A percentile compares a stretch with the other conserved stretches of the same genome.
Evolutionary conservation across 1,140 invertebrate genomes (phyloP).

Genomic region (Portunus trituberculatus): DNA sequence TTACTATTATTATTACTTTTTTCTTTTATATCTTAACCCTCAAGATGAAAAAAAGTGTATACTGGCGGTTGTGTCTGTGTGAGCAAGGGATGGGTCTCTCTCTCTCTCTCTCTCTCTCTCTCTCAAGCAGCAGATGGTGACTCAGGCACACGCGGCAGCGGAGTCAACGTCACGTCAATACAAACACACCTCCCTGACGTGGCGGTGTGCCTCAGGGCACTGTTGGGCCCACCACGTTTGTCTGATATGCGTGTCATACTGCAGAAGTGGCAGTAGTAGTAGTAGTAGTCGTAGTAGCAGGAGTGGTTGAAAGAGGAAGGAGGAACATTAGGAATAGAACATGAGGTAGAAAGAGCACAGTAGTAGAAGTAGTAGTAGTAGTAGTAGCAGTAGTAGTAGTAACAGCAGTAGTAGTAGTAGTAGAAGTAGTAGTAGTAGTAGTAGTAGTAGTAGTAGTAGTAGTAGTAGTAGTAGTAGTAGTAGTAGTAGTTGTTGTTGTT

Average conservation of each 20-base stretch:
- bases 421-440: not conserved
- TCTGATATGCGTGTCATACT: no score
- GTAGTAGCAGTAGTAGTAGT: not conserved
- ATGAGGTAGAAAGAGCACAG: not conserved
- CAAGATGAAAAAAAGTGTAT: not conserved
- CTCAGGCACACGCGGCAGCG: not conserved
- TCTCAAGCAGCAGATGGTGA: not conserved
- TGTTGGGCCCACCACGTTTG: no score
- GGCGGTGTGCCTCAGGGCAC: no score
- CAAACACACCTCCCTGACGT: not conserved
- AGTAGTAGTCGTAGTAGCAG: no score
- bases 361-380: not conserved
- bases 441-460: not conserved
- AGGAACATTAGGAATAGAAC: no score
- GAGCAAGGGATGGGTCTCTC: not conserved
- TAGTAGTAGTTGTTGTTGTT: no score
- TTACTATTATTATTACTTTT: not conserved
- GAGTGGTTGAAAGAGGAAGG: no score
- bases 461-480: not conserved
- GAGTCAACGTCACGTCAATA: not conserved
- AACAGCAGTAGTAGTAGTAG: constrained; percentile 8
- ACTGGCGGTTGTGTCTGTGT: not conserved
- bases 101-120: constrained; percentile 13
- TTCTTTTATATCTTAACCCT: not conserved
- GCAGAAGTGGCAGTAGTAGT: no score